Percentiles rank a stretch among this genome's conserved stretches.
Evolutionary conservation across 2,113 vertebrate species (phyloP).

Genomic region (Chaetura pelagica): DNA sequence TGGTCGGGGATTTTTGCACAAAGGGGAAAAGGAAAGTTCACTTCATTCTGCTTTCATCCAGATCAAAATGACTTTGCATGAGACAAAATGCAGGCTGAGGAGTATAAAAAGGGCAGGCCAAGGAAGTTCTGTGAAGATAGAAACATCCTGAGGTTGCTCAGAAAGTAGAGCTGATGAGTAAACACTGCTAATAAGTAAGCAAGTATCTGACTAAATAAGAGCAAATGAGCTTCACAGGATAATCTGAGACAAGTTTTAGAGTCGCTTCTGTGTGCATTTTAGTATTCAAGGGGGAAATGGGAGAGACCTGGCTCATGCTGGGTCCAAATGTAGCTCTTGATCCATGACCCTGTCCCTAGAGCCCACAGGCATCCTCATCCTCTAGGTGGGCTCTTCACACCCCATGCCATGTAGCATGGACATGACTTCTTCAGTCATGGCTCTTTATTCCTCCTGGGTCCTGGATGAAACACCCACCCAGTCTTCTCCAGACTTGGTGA

Average conservation of each 20-base stretch:
- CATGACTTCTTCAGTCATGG: not conserved
- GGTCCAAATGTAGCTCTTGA: not conserved
- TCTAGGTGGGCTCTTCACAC: not conserved
- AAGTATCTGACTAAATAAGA: not conserved
- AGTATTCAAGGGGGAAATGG: not conserved
- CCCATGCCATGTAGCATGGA: rapidly evolving
- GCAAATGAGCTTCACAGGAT: not conserved
- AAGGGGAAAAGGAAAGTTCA: not conserved
- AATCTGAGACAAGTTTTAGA: not conserved
- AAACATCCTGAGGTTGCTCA: not conserved
- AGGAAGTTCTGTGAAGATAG: not conserved
- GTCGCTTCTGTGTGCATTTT: not conserved
- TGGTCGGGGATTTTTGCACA: not conserved
- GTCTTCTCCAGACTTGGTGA: rapidly evolving
- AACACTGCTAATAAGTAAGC: slow-evolving; percentile 20
- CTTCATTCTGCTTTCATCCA: rapidly evolving
- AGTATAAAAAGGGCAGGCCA: not conserved
- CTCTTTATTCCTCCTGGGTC: not conserved
- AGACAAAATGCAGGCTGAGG: not conserved
- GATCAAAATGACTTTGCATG: not conserved
- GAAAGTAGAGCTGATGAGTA: not conserved
- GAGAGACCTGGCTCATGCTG: not conserved
- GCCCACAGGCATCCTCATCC: not conserved
- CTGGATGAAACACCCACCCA: not conserved
- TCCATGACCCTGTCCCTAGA: rapidly evolving